Evolutionary conservation across 2,888 invertebrate species (phyloP).

Genomic region (Encarsia formosa): DNA sequence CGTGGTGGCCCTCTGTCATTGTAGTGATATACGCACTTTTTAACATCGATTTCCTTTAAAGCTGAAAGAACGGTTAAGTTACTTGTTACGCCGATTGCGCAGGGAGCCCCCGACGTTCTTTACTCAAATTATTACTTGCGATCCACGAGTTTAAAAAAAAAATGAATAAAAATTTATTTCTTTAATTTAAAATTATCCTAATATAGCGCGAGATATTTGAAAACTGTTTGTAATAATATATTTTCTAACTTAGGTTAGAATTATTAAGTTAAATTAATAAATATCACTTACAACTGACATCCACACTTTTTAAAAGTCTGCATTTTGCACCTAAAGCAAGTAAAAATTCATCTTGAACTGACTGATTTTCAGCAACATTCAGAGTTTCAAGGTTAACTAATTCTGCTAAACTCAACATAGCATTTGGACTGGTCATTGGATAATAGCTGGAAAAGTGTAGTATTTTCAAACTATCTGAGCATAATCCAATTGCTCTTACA

Average conservation of each 20-base stretch:
- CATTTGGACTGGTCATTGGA: constrained; percentile 43
- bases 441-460: constrained; percentile 36
- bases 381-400: constrained; percentile 53
- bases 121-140: too few relatives aligned
- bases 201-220: too few relatives aligned
- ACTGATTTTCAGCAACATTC: constrained; percentile 52
- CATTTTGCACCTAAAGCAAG: constrained; percentile 50
- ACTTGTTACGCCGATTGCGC: too few relatives aligned
- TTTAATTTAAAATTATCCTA: too few relatives aligned
- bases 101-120: too few relatives aligned
- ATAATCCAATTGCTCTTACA: constrained; percentile 34
- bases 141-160: too few relatives aligned
- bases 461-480: constrained; percentile 32
- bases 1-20: too few relatives aligned
- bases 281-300: constrained; percentile 37
- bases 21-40: too few relatives aligned
- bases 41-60: too few relatives aligned
- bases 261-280: neutral
- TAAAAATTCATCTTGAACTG: constrained; percentile 56
- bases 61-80: too few relatives aligned
- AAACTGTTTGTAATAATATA: neutral
- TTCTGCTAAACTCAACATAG: constrained; percentile 47
- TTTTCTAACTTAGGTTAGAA: neutral
- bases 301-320: constrained; percentile 34
- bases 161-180: too few relatives aligned